phyloP scores from a whole-genome alignment of 2,113 vertebrate genomes.

The Equus quagga region DNA sequence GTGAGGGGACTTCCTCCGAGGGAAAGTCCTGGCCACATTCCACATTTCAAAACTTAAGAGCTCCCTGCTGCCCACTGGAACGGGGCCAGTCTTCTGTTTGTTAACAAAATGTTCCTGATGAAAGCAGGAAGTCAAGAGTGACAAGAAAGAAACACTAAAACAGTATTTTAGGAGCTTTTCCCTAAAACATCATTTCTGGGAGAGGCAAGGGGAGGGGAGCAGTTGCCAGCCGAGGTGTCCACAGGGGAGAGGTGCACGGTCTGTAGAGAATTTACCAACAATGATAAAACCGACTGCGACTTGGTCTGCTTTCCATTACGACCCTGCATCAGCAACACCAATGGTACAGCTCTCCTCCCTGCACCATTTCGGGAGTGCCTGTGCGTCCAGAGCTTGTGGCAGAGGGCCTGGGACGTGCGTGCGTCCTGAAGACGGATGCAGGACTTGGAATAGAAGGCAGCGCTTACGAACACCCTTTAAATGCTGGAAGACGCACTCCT shows the following conservation, averaged over 20 bases:
- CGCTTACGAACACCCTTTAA: background rate
- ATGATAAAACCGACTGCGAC: rapidly evolving
- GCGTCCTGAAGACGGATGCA: background rate
- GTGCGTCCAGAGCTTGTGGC: background rate
- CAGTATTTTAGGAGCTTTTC: background rate
- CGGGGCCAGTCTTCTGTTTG: too few species aligned
- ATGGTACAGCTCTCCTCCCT: rapidly evolving
- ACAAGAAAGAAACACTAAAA: too few species aligned
- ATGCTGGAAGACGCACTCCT: rapidly evolving
- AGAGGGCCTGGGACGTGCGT: background rate
- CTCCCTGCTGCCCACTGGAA: background rate
- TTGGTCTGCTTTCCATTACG: background rate
- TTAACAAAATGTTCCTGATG: background rate
- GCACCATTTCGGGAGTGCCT: rapidly evolving
- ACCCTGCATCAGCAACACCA: background rate
- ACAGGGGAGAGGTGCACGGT: rapidly evolving
- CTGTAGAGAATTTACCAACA: rapidly evolving
- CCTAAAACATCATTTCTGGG: too few species aligned
- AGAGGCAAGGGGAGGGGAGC: background rate
- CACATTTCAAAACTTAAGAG: background rate
- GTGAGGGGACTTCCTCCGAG: background rate
- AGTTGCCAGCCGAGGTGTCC: too few species aligned
- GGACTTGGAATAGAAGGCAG: too few species aligned
- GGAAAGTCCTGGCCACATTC: background rate
- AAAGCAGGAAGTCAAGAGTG: background rate